Percentiles rank a stretch among this genome's conserved stretches.
phyloP scores from a whole-genome alignment of 2,113 vertebrate genomes.

The Mormyrus lacerda region DNA sequence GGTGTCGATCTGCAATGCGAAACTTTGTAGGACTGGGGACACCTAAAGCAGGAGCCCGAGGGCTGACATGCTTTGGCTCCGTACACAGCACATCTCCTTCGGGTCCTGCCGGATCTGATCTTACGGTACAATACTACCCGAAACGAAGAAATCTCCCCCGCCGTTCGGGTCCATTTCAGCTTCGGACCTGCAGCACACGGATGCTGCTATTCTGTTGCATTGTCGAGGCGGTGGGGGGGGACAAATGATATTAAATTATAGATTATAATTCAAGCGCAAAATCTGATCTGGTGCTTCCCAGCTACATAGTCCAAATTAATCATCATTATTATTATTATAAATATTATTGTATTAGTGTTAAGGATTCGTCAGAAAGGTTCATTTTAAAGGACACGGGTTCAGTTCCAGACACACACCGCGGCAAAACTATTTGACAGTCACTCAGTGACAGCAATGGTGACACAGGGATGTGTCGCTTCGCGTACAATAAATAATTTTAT shows the following conservation, averaged over 20 bases:
- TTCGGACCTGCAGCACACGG: not conserved
- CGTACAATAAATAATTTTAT: not conserved
- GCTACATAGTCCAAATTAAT: not conserved
- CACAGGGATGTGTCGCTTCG: not conserved
- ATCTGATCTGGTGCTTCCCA: not conserved
- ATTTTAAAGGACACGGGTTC: not conserved
- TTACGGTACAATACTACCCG: not conserved
- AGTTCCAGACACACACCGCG: not conserved
- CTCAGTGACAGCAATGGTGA: not conserved
- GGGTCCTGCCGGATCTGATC: not conserved
- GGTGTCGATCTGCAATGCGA: not conserved
- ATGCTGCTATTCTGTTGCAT: not conserved
- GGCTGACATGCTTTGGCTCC: not conserved
- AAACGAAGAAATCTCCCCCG: not conserved
- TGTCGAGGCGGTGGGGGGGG: not conserved
- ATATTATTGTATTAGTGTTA: not conserved
- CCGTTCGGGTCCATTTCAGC: not conserved
- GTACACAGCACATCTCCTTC: not conserved
- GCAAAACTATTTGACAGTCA: conserved; percentile 1
- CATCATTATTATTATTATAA: not conserved
- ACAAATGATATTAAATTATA: not conserved
- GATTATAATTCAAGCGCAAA: not conserved
- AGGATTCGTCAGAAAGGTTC: not conserved
- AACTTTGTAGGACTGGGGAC: not conserved
- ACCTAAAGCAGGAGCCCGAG: not conserved